A percentile compares a stretch with the other conserved stretches of the same genome.
Conservation (phyloP, 2,797 vertebrate species). For the Centroberyx gerrardi region DNA sequence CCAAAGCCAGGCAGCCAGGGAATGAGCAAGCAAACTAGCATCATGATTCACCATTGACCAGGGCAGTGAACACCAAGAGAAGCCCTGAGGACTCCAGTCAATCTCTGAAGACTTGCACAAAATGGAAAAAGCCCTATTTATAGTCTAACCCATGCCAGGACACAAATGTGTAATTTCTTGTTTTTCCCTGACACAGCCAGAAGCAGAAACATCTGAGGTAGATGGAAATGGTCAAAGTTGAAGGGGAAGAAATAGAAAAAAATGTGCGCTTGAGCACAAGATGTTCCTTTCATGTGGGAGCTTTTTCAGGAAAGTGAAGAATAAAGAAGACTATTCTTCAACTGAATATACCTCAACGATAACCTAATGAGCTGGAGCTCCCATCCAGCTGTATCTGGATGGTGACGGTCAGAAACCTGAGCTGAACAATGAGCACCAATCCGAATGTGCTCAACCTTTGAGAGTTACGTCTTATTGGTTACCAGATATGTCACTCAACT, state of each 20-base stretch:
- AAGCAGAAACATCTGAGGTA: slow-evolving; percentile 38
- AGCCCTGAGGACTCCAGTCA: slow-evolving; percentile 57
- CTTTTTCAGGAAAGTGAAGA: slow-evolving; percentile 7
- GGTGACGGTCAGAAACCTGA: too few relatives aligned
- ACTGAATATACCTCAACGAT: neutral
- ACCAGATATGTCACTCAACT: too few relatives aligned
- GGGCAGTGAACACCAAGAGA: slow-evolving; percentile 52
- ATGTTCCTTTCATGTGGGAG: slow-evolving; percentile 8
- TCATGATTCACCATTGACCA: slow-evolving; percentile 64
- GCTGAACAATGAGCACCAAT: too few relatives aligned
- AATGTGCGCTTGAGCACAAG: slow-evolving; percentile 14
- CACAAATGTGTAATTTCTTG: slow-evolving; percentile 38
- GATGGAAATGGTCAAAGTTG: slow-evolving; percentile 41
- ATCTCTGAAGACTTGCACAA: slow-evolving; percentile 66
- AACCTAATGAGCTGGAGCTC: too few relatives aligned
- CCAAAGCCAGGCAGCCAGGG: slow-evolving; percentile 37
- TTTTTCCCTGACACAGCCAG: slow-evolving; percentile 42
- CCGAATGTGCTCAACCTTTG: too few relatives aligned
- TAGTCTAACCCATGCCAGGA: slow-evolving; percentile 57
- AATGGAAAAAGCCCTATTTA: slow-evolving; percentile 70
- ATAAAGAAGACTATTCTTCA: slow-evolving; percentile 9
- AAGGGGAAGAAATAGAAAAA: slow-evolving; percentile 22
- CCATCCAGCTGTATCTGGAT: too few relatives aligned
- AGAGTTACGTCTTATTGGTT: too few relatives aligned
- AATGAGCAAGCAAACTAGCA: slow-evolving; percentile 43